These are phyloP conservation scores for Onychomys leucogaster DNA, from an alignment of 2,797 vertebrate genomes.

Conservation along the genomic window DNA sequence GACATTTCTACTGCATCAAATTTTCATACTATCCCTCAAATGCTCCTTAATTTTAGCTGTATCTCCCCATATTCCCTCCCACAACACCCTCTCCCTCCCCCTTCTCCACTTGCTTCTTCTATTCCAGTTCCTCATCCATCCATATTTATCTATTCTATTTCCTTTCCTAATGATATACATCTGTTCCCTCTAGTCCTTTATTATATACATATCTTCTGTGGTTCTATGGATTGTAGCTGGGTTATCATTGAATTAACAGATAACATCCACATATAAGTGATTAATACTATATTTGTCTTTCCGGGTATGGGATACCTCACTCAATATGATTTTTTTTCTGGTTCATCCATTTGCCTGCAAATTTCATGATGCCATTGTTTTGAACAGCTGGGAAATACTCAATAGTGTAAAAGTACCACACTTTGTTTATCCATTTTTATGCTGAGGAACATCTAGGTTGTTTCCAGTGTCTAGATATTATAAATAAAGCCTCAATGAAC, in stretches of 20 bases:
- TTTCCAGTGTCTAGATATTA: neutral
- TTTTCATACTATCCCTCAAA: neutral
- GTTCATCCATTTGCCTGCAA: neutral
- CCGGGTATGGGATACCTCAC: neutral
- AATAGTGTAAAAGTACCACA: neutral
- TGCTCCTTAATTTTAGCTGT: neutral
- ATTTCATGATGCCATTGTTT: neutral
- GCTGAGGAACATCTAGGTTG: neutral
- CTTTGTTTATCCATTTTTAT: neutral
- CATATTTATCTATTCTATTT: neutral
- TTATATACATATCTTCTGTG: neutral
- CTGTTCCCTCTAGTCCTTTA: neutral
- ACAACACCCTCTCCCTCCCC: neutral
- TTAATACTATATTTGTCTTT: neutral
- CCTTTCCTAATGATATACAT: neutral
- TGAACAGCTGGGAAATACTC: neutral
- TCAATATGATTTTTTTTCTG: neutral
- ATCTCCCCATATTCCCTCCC: neutral
- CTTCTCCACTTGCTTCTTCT: too few relatives aligned
- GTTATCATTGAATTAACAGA: neutral
- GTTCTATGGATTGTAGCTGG: neutral
- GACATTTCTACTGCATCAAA: neutral
- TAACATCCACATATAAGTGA: neutral
- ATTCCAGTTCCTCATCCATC: too few relatives aligned
- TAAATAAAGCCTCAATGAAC: neutral